These are phyloP conservation scores for Ochropleura leucogaster DNA, from an alignment of 2,888 invertebrate species.

Conservation along the genomic window DNA sequence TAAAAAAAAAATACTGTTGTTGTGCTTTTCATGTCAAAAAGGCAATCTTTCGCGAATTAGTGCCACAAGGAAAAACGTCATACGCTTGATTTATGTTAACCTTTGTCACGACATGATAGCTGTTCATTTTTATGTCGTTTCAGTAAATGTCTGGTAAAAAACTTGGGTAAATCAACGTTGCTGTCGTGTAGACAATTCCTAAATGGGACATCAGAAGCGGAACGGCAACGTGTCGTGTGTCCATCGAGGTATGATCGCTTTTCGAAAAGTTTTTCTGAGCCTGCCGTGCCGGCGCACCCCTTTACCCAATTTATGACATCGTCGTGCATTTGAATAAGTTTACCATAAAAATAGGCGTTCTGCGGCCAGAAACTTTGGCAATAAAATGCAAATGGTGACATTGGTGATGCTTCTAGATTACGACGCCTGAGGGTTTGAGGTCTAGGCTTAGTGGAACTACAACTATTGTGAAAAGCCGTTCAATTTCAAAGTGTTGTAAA, in stretches of 20 bases:
- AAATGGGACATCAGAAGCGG: constrained; percentile 54
- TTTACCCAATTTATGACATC: constrained; percentile 87
- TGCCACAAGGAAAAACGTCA: constrained; percentile 38
- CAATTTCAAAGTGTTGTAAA: constrained; percentile 42
- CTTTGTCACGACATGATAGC: constrained; percentile 56
- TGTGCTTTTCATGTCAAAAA: constrained; percentile 37
- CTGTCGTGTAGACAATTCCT: constrained; percentile 54
- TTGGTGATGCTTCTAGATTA: constrained; percentile 79
- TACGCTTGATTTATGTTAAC: constrained; percentile 56
- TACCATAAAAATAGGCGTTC: constrained; percentile 89
- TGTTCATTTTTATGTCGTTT: constrained; percentile 44
- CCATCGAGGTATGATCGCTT: constrained; percentile 63
- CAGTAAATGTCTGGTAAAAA: constrained; percentile 33
- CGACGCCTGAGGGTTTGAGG: constrained; percentile 44
- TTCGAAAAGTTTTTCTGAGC: constrained; percentile 77
- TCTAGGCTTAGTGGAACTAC: constrained; percentile 40
- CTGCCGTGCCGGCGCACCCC: constrained; percentile 84
- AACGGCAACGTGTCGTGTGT: constrained; percentile 63
- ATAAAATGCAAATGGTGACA: constrained; percentile 90
- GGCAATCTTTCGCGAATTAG: constrained; percentile 50
- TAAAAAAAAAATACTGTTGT: constrained; percentile 34
- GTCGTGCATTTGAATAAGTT: constrained; percentile 89
- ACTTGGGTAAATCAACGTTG: constrained; percentile 32
- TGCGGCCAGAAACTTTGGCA: constrained; percentile 87
- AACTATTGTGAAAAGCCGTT: constrained; percentile 40